These are phyloP conservation scores for Salminus brasiliensis DNA, from an alignment of 2,113 vertebrate genomes.

Conservation along the genomic window DNA sequence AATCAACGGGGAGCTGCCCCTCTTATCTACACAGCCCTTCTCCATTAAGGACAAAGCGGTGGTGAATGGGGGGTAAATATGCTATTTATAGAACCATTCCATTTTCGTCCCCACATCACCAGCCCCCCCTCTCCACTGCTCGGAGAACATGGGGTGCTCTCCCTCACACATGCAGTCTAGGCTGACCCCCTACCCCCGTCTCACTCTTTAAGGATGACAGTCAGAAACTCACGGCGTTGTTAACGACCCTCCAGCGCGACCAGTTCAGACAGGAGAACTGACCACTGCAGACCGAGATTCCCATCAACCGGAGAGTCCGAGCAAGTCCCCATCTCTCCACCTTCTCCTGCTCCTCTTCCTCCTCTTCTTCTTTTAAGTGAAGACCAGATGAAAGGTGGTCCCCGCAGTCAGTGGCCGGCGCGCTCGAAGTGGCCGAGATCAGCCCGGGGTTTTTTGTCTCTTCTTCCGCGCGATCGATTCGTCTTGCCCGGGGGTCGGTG, in stretches of 20 bases:
- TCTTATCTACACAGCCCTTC: too few species aligned
- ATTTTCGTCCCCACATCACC: conserved; percentile 23
- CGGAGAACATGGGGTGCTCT: background rate
- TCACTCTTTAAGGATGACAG: background rate
- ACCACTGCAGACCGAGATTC: conserved; percentile 18
- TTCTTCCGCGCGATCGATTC: background rate
- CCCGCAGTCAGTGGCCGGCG: conserved; percentile 2
- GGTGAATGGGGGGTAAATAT: background rate
- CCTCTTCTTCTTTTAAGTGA: conserved; percentile 37
- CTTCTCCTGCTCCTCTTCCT: too few species aligned
- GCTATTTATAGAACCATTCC: conserved; percentile 42
- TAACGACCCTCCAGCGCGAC: background rate
- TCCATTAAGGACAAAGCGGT: background rate
- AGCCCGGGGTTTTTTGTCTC: background rate
- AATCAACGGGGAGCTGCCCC: too few species aligned
- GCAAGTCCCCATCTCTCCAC: conserved; percentile 35
- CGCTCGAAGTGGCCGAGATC: conserved; percentile 13
- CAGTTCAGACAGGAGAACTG: background rate
- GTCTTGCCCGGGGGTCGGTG: background rate
- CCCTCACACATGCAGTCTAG: background rate
- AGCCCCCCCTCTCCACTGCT: background rate
- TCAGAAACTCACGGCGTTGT: background rate
- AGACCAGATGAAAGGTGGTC: conserved; percentile 36
- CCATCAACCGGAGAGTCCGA: conserved; percentile 32
- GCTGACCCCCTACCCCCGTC: background rate